phyloP scores from a whole-genome alignment of 2,113 vertebrate genomes.

The Drymodes brunneopygia region DNA sequence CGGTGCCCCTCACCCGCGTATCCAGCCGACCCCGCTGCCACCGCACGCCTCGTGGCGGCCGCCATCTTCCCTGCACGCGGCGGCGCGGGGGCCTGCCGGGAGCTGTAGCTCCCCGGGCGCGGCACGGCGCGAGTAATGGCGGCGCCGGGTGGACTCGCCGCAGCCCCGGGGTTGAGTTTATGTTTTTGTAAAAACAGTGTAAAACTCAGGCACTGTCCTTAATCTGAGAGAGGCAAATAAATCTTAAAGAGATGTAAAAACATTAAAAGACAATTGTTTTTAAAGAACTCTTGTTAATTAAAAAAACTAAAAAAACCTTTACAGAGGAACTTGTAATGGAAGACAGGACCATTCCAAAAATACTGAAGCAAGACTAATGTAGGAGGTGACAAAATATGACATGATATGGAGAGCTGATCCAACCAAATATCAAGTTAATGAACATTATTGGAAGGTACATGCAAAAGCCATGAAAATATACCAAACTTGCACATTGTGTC shows the following conservation, averaged over 20 bases:
- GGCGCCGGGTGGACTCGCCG: fast-evolving
- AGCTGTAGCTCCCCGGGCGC: background rate
- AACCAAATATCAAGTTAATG: background rate
- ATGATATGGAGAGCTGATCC: background rate
- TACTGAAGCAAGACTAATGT: background rate
- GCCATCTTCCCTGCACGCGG: constrained; percentile 75
- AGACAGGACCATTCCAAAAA: background rate
- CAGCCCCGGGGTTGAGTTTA: fast-evolving
- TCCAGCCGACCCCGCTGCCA: background rate
- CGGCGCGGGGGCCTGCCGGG: background rate
- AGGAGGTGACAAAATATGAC: background rate
- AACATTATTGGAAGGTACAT: background rate
- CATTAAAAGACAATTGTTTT: background rate
- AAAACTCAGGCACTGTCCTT: background rate
- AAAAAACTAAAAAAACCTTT: background rate
- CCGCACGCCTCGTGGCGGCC: constrained; percentile 51
- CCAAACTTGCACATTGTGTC: background rate
- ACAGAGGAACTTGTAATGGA: background rate
- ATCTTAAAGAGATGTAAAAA: background rate
- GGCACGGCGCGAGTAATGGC: background rate
- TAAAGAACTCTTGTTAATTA: background rate
- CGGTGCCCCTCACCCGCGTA: background rate
- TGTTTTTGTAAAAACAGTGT: background rate
- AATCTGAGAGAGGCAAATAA: background rate
- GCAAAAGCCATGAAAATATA: background rate